Evolutionary conservation across 2,888 invertebrate genomes (phyloP), one percentile per base, ranked within the genome.

Genomic region (Xiphydria camelus): DNA sequence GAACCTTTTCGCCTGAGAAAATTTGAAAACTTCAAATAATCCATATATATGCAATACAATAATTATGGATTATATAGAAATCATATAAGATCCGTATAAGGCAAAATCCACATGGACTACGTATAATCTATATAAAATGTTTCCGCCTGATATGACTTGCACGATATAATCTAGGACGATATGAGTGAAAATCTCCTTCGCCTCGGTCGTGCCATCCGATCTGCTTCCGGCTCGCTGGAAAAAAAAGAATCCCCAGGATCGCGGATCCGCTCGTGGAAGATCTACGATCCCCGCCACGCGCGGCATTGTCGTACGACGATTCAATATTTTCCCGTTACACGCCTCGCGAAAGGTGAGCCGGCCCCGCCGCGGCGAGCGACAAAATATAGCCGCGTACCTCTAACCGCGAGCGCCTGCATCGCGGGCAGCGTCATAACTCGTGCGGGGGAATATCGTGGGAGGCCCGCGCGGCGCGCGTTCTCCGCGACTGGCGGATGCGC

Each of bases 341-440:
- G 32, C 34, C 15, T 34, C 32, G 25, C 26, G 43, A 43, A 32
- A 36, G 33, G 33, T 37, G 36, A 40, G 51, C 49, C 47, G 45
- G 51, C 39, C 37, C 38, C 41, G 50, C 45, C 45, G 44, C 47
- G 41, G 48, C 44, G 45, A 39, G 42, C 47, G 55, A 57, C 64
- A 61, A 66, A 65, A 62, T 64, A 60, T 57, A 55, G 53, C 55
- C 66, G 56, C n/a, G n/a, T n/a, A n/a, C n/a, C n/a, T n/a, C n/a
- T n/a, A n/a, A 66, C 62, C 61, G 55, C 47, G 3, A 29, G 58
- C 58, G 61, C 55, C 59, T 50, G 49, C 51, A 57, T 51, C 37
- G 46, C 63, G 59, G 60, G 67, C 70, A 64, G 66, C 68, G 69
- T 69, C 68, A 70, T 69, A 70, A 70, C 62, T 70, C 61, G 56